Conservation (phyloP, 2,113 vertebrate genomes). For the Xenopus laevis region DNA sequence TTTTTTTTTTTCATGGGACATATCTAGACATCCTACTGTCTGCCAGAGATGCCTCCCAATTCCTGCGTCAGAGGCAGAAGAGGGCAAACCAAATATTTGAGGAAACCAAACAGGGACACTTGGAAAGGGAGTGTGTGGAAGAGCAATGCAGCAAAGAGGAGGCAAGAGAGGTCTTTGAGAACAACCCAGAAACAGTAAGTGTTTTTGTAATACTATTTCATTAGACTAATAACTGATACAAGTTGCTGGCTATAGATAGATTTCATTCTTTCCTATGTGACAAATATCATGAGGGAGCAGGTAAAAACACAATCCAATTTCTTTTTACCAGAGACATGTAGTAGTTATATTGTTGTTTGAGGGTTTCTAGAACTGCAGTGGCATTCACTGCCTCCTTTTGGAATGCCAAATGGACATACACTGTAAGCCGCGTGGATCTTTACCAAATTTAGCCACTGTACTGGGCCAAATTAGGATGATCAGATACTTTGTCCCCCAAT, state of each 20-base stretch:
- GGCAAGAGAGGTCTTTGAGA: constrained; percentile 96
- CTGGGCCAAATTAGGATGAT: no score
- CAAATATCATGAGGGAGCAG: no score
- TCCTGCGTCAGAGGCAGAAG: constrained; percentile 79
- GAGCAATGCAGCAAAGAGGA: constrained; percentile 90
- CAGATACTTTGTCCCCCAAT: no score
- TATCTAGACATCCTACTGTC: constrained; percentile 73
- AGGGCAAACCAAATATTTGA: constrained; percentile 91
- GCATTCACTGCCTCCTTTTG: no score
- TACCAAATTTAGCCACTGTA: no score
- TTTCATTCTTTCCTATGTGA: no score
- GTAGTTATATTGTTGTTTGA: no score
- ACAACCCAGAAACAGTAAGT: constrained; percentile 90
- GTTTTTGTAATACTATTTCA: not conserved
- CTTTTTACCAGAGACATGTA: no score
- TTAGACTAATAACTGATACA: not conserved
- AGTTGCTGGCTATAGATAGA: not conserved
- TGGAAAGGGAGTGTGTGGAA: constrained; percentile 96
- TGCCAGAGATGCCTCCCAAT: constrained; percentile 83
- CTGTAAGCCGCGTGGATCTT: no score
- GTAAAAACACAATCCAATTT: no score
- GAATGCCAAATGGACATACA: no score
- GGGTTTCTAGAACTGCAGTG: no score
- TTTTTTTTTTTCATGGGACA: not conserved
- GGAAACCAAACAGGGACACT: constrained; percentile 92